Evolutionary conservation across 2,797 vertebrate genomes (phyloP).

Genomic region (Sebastes trivittatus): DNA sequence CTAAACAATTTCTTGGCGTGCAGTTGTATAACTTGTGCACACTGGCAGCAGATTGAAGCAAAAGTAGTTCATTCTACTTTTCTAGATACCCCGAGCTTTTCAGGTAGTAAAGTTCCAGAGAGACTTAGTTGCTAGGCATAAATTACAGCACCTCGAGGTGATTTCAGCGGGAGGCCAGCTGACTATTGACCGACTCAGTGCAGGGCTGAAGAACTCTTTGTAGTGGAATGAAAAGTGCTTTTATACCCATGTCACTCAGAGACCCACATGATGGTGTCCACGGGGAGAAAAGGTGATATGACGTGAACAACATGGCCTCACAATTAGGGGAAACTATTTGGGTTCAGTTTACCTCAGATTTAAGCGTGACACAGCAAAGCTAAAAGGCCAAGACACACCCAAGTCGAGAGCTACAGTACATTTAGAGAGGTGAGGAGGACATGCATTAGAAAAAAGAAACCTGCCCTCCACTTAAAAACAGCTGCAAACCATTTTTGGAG

Average conservation of each 20-base stretch:
- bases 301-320: constrained; percentile 19
- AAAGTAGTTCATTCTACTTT: constrained; percentile 6
- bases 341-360: constrained; percentile 36
- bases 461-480: constrained; percentile 17
- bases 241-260: constrained; percentile 38
- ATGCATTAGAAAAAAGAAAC: constrained; percentile 9
- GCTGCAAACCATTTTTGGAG: constrained; percentile 42
- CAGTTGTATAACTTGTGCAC: constrained; percentile 15
- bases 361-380: constrained; percentile 45
- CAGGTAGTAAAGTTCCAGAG: constrained; percentile 34
- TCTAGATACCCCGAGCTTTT: constrained; percentile 12
- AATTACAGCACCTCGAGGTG: constrained; percentile 40
- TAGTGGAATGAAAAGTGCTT: constrained; percentile 23
- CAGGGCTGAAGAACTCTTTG: constrained; percentile 25
- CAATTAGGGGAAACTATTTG: constrained; percentile 25
- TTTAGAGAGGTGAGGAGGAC: background rate
- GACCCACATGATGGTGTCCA: constrained; percentile 38
- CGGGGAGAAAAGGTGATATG: constrained; percentile 26
- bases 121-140: constrained; percentile 29
- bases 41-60: constrained; percentile 35
- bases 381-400: background rate
- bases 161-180: constrained; percentile 24
- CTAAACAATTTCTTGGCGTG: constrained; percentile 42
- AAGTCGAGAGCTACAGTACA: constrained; percentile 11
- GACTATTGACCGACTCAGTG: constrained; percentile 28